These are phyloP conservation scores for Odontamblyopus lacepedii DNA, from an alignment of 2,797 vertebrate genomes.

Conservation along the genomic window DNA sequence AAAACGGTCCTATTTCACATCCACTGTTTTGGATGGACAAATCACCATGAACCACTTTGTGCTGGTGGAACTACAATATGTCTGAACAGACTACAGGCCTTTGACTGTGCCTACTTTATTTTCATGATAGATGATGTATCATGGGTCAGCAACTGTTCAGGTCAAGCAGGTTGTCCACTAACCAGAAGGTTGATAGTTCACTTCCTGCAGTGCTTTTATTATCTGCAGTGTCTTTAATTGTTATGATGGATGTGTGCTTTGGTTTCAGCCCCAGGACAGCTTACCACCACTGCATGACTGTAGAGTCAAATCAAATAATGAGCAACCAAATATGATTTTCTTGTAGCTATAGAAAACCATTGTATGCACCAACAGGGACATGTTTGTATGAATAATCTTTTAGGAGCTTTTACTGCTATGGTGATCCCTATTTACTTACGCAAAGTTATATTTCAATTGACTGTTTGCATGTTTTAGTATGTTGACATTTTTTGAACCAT, in stretches of 20 bases:
- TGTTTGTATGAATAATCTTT: no score
- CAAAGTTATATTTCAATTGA: no score
- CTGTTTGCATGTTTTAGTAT: no score
- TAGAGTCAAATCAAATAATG: no score
- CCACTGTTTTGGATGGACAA: slow-evolving; percentile 16
- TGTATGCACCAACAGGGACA: no score
- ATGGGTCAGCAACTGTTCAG: background rate
- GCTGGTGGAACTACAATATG: no score
- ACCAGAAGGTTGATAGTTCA: background rate
- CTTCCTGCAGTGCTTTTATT: background rate
- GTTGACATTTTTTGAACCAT: no score
- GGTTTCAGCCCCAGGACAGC: background rate
- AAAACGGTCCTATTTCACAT: slow-evolving; percentile 24
- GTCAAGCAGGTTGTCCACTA: background rate
- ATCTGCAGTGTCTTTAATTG: background rate
- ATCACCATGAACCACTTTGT: slow-evolving; percentile 12
- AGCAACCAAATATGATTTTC: no score
- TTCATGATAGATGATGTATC: background rate
- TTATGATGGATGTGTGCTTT: background rate
- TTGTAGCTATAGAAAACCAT: no score
- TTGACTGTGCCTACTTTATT: background rate
- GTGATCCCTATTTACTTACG: no score
- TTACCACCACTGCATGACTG: background rate
- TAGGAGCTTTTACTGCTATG: no score
- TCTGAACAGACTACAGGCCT: background rate